A percentile compares a stretch with the other conserved stretches of the same genome.
phyloP scores from a whole-genome alignment of 2,888 invertebrate genomes.

The Epistrophe grossulariae region DNA sequence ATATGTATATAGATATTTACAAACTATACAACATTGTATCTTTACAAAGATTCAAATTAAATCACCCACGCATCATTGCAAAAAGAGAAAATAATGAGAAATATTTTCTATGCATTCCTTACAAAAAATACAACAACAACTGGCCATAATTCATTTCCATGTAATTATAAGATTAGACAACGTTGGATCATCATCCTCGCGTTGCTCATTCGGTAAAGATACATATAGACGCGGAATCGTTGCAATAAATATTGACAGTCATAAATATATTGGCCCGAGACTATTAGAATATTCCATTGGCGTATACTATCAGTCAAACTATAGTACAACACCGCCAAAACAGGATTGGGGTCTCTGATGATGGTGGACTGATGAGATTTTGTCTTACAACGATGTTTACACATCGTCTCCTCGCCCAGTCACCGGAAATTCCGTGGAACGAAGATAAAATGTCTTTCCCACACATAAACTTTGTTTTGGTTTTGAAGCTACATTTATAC shows the following conservation, averaged over 20 bases:
- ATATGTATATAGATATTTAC: no score
- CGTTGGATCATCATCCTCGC: slow-evolving; percentile 21
- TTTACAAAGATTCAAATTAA: slow-evolving; percentile 52
- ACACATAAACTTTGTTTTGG: slow-evolving; percentile 71
- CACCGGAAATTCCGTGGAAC: slow-evolving; percentile 74
- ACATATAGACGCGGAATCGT: slow-evolving; percentile 58
- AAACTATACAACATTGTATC: neutral
- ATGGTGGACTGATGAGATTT: neutral
- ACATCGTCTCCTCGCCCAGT: slow-evolving; percentile 58
- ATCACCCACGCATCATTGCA: slow-evolving; percentile 56
- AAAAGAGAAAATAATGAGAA: slow-evolving; percentile 33
- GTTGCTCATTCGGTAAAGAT: neutral
- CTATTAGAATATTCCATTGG: slow-evolving; percentile 23
- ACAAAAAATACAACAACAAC: slow-evolving; percentile 6
- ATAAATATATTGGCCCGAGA: slow-evolving; percentile 57
- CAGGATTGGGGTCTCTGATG: slow-evolving; percentile 64
- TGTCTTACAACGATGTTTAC: slow-evolving; percentile 67
- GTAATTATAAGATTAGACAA: slow-evolving; percentile 75
- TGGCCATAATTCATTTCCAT: slow-evolving; percentile 68
- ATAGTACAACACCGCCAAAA: slow-evolving; percentile 6
- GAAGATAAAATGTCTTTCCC: slow-evolving; percentile 73
- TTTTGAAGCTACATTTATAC: slow-evolving; percentile 54
- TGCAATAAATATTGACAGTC: slow-evolving; percentile 74
- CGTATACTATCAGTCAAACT: slow-evolving; percentile 15
- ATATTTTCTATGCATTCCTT: slow-evolving; percentile 40